These are phyloP conservation scores for Kryptopterus vitreolus DNA, from an alignment of 2,797 vertebrate species.

Conservation along the genomic window DNA sequence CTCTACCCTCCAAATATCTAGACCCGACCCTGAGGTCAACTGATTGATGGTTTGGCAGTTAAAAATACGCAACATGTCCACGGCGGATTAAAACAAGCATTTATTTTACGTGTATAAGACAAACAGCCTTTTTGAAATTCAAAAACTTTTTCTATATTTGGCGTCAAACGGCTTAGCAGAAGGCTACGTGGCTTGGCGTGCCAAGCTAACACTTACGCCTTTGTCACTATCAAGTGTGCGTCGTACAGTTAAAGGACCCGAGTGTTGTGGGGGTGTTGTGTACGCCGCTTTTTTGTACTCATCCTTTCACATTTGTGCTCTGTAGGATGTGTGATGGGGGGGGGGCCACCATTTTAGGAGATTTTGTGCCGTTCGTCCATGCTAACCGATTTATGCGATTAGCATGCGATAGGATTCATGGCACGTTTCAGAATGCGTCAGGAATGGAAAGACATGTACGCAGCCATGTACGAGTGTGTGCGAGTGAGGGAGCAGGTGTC, in stretches of 20 bases:
- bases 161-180: not conserved
- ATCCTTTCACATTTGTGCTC: not conserved
- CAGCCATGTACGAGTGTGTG: not conserved
- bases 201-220: not conserved
- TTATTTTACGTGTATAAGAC: not conserved
- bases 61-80: not conserved
- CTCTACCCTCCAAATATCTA: too few species aligned
- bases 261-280: conserved; percentile 4
- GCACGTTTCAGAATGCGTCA: not conserved
- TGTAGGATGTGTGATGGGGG: not conserved
- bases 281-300: not conserved
- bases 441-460: not conserved
- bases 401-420: not conserved
- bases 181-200: not conserved
- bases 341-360: not conserved
- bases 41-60: not conserved
- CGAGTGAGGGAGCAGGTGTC: not conserved
- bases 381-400: not conserved
- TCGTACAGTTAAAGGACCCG: conserved; percentile 2
- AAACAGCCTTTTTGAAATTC: not conserved
- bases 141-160: conserved; percentile 6
- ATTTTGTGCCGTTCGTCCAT: not conserved
- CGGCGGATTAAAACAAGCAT: not conserved
- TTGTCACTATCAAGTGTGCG: not conserved
- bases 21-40: too few species aligned